Conservation (phyloP, 2,888 invertebrate genomes). For the Morpho deidamia region DNA sequence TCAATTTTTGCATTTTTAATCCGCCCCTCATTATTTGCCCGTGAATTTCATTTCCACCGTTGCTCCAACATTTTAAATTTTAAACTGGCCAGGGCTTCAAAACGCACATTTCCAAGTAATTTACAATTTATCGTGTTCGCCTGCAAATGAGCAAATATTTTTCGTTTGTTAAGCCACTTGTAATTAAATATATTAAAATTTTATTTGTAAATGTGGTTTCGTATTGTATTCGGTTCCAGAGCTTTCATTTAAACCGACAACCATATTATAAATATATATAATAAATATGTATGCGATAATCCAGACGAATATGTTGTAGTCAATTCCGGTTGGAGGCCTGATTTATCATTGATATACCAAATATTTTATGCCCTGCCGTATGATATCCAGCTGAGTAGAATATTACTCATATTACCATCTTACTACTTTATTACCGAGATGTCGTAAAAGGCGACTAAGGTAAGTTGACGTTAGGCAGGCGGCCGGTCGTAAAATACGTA, state of each 20-base stretch:
- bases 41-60: conserved; percentile 66
- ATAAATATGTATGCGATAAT: too few species aligned
- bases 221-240: conserved; percentile 40
- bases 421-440: too few species aligned
- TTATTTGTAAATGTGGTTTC: conserved; percentile 52
- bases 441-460: too few species aligned
- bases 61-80: conserved; percentile 66
- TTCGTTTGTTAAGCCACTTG: conserved; percentile 66
- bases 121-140: conserved; percentile 74
- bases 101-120: conserved; percentile 71
- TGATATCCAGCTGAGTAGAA: too few species aligned
- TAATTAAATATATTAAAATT: conserved; percentile 65
- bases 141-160: conserved; percentile 73
- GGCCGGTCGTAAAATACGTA: too few species aligned
- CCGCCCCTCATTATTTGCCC: conserved; percentile 70
- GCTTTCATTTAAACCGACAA: conserved; percentile 35
- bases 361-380: too few species aligned
- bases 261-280: conserved; percentile 10
- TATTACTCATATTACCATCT: too few species aligned
- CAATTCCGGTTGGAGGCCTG: too few species aligned
- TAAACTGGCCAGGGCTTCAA: conserved; percentile 50
- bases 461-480: too few species aligned
- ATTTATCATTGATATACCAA: too few species aligned
- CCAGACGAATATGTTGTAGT: too few species aligned
- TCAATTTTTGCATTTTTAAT: conserved; percentile 78